Base-by-base conservation (phyloP, 2,888 invertebrate genomes). In the Hololepta plana region DNA sequence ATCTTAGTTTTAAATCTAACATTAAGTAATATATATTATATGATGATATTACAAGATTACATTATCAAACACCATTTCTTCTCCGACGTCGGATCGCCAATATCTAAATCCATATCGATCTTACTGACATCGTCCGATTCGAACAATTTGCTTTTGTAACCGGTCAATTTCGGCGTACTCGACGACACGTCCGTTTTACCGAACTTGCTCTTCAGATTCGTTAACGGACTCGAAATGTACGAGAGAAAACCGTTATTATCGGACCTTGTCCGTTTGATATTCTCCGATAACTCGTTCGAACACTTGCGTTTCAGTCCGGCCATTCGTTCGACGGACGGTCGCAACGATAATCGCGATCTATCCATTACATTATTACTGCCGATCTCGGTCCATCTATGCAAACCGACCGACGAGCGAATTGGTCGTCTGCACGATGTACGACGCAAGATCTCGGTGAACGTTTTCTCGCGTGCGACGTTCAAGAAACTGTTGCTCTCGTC, bases 81-180 rank as follows among this genome's bases (percentile, higher is more conserved):
- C 13, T 44, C 39, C n/a, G 34, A 32, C n/a, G n/a, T n/a, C 15
- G 32, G 36, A 6, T 35, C 35, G 11, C 35, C 30, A n/a, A 29
- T 33, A 9, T 36, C 38, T n/a, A n/a, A n/a, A 15, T 37, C 34
- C 20, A 37, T 19, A 10, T 24, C 27, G 23, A 37, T 35, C 25
- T 38, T 34, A 23, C 33, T 34, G 4, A 38, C 35, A 21, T 39
- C n/a, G n/a, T n/a, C n/a, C n/a, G n/a, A n/a, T n/a, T n/a, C n/a
- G n/a, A n/a, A n/a, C n/a, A n/a, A n/a, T n/a, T n/a, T n/a, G n/a
- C n/a, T 46, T 30, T 44, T 50, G 24, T 47, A 52, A 4, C 42
- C 41, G 1, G 47, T 45, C 15, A 52, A 30, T 36, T 47, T 50
- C 4, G 51, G 51, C 1, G 49, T 50, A 32, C 47, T 49, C 1